Conservation (phyloP, 2,888 invertebrate species). For the Caenorhabditis plicata region DNA sequence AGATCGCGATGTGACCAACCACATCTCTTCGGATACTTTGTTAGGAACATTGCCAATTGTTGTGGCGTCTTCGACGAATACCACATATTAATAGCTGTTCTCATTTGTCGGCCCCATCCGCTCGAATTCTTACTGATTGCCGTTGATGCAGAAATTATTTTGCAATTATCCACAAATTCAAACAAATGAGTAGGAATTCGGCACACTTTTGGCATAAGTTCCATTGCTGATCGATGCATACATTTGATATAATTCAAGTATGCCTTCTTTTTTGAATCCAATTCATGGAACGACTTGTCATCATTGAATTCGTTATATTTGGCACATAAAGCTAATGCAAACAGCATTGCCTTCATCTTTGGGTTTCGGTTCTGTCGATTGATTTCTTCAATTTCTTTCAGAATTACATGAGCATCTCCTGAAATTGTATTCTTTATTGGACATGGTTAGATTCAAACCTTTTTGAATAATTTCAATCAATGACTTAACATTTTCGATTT, state of each 20-base stretch:
- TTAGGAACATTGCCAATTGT: conserved; percentile 74
- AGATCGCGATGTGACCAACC: conserved; percentile 78
- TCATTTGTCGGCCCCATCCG: conserved; percentile 74
- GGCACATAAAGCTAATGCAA: conserved; percentile 74
- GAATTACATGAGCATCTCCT: conserved; percentile 63
- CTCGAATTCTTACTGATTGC: conserved; percentile 32
- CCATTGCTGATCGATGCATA: conserved; percentile 43
- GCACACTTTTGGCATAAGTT: conserved; percentile 69
- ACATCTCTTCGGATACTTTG: conserved; percentile 73
- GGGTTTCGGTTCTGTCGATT: conserved; percentile 66
- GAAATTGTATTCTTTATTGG: too few species aligned
- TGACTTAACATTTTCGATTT: conserved; percentile 63
- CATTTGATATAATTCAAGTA: conserved; percentile 38
- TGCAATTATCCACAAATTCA: conserved; percentile 73
- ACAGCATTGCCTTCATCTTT: conserved; percentile 69
- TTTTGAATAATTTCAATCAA: conserved; percentile 63
- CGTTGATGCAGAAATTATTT: conserved; percentile 69
- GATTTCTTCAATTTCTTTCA: conserved; percentile 62
- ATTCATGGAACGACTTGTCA: too few species aligned
- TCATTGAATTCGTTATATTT: conserved; percentile 65
- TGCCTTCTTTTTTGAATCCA: too few species aligned
- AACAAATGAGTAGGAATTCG: conserved; percentile 74
- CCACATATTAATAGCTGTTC: conserved; percentile 74
- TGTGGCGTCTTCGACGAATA: conserved; percentile 71
- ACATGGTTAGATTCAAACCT: conserved; percentile 30